These are phyloP conservation scores for Drosophila mimica DNA, from an alignment of 2,888 invertebrate species.

Conservation along the genomic window DNA sequence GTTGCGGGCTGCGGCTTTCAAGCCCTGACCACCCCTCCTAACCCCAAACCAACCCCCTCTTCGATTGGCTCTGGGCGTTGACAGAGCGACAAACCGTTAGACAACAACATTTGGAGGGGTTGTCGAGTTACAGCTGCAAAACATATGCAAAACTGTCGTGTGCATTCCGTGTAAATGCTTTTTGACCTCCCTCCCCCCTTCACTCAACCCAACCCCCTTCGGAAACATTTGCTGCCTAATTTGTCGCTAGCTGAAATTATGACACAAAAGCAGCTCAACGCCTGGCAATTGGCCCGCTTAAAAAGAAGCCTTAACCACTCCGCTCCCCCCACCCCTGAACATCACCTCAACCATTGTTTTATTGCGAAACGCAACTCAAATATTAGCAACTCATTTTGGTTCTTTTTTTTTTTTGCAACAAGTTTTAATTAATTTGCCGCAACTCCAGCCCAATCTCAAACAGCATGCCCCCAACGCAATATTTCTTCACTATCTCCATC, in stretches of 20 bases:
- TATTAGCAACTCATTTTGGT: slow-evolving; percentile 45
- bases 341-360: background rate
- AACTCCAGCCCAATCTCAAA: slow-evolving; percentile 51
- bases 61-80: slow-evolving; percentile 67
- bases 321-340: background rate
- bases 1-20: slow-evolving; percentile 77
- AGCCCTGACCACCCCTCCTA: background rate
- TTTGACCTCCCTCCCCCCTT: slow-evolving; percentile 24
- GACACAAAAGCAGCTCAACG: slow-evolving; percentile 64
- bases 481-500: slow-evolving; percentile 39
- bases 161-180: slow-evolving; percentile 74
- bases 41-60: background rate
- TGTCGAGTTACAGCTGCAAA: slow-evolving; percentile 34
- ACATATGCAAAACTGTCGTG: slow-evolving; percentile 77
- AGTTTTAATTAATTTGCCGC: slow-evolving; percentile 79
- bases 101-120: slow-evolving; percentile 59
- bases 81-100: slow-evolving; percentile 78
- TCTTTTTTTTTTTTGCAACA: slow-evolving; percentile 65
- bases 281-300: slow-evolving; percentile 50
- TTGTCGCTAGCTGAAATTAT: slow-evolving; percentile 74
- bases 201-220: background rate
- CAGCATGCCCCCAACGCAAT: slow-evolving; percentile 36
- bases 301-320: background rate
- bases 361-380: slow-evolving; percentile 41
- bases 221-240: slow-evolving; percentile 70